These are phyloP conservation scores for Heliconius sara DNA, from an alignment of 2,888 invertebrate species.

Conservation along the genomic window DNA sequence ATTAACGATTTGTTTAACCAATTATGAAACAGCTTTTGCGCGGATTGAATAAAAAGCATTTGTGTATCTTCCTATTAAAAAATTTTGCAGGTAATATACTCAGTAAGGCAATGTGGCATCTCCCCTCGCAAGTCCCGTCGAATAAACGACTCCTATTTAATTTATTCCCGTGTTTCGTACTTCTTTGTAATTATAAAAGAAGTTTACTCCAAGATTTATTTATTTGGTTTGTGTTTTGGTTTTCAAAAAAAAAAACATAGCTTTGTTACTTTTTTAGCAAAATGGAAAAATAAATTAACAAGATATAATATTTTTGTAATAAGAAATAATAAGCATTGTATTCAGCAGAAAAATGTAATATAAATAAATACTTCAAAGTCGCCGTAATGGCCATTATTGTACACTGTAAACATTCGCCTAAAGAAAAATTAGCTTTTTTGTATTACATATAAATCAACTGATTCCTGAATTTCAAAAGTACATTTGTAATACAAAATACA, in stretches of 20 bases:
- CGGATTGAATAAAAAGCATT: too few relatives aligned
- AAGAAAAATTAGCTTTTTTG: background rate
- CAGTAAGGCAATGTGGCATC: conserved; percentile 3
- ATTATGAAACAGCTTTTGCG: too few relatives aligned
- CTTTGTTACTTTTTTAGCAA: background rate
- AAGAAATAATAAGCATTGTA: background rate
- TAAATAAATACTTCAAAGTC: background rate
- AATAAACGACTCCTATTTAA: conserved; percentile 4
- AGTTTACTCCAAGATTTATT: conserved; percentile 18
- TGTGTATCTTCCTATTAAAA: too few relatives aligned
- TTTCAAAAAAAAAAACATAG: background rate
- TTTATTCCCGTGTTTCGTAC: conserved; percentile 12
- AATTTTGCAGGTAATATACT: background rate
- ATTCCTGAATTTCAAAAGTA: too few relatives aligned
- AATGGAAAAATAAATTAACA: background rate
- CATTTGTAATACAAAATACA: too few relatives aligned
- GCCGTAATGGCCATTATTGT: background rate
- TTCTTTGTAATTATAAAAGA: conserved; percentile 19
- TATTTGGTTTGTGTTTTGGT: background rate
- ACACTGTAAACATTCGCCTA: background rate
- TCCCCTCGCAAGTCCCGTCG: background rate
- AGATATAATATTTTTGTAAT: background rate
- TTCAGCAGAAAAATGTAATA: background rate
- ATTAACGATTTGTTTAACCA: too few relatives aligned
- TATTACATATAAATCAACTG: background rate